A percentile compares a stretch with the other conserved stretches of the same genome.
Evolutionary conservation across 2,888 invertebrate species (phyloP).

Genomic region (Parasteatoda lunata): DNA sequence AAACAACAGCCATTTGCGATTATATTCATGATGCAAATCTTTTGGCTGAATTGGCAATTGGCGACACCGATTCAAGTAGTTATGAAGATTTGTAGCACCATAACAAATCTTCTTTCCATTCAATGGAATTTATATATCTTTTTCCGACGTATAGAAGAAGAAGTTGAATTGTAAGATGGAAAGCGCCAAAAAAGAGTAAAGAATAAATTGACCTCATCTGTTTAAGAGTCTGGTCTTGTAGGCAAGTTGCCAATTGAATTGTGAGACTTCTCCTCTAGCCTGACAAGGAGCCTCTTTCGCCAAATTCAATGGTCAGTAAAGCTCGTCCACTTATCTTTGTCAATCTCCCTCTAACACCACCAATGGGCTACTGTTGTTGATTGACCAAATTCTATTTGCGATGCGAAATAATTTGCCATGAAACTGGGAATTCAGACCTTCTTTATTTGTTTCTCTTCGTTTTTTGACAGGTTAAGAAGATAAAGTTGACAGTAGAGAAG

Average conservation of each 20-base stretch:
- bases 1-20: no score
- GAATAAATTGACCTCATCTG: slow-evolving; percentile 32
- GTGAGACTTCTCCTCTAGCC: slow-evolving; percentile 25
- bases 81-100: no score
- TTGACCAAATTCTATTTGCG: slow-evolving; percentile 2
- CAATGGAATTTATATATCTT: no score
- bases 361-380: slow-evolving; percentile 5
- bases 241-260: slow-evolving; percentile 59
- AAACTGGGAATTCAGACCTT: neutral
- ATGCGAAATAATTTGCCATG: neutral
- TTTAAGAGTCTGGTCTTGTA: slow-evolving; percentile 45
- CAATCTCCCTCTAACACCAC: slow-evolving; percentile 22
- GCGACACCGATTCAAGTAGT: no score
- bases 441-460: neutral
- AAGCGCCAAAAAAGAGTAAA: slow-evolving; percentile 6
- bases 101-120: no score
- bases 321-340: slow-evolving; percentile 50
- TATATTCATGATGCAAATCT: no score
- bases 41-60: no score
- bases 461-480: slow-evolving; percentile 3
- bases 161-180: no score
- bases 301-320: slow-evolving; percentile 20
- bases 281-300: slow-evolving; percentile 46
- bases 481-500: neutral
- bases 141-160: no score